Evolutionary conservation across 1,140 invertebrate species (phyloP).

Genomic region (Nylanderia fulva): DNA sequence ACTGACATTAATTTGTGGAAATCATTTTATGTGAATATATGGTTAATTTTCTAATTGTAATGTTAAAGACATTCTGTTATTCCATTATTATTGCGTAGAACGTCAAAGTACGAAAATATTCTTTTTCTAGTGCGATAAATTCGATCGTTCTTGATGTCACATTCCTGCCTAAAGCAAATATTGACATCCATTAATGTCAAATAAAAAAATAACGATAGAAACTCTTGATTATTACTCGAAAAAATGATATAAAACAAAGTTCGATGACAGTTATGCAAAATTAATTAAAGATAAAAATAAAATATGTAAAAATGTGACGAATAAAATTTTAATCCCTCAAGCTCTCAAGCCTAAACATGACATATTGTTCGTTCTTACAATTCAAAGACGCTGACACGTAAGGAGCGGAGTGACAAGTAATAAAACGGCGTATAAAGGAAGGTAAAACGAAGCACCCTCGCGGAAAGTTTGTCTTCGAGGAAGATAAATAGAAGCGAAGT

Average conservation of each 20-base stretch:
- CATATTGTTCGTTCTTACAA: not conserved
- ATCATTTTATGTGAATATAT: not conserved
- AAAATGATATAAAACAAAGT: slow-evolving; percentile 2
- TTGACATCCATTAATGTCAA: slow-evolving; percentile 21
- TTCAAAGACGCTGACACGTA: slow-evolving; percentile 10
- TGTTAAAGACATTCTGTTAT: not conserved
- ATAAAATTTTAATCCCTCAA: not conserved
- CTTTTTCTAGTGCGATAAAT: slow-evolving; percentile 37
- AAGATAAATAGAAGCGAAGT: slow-evolving; percentile 62
- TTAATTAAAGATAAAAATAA: slow-evolving; percentile 17
- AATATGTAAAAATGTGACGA: not conserved
- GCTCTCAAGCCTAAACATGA: not conserved
- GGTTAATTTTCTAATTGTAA: not conserved
- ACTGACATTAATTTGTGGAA: not conserved
- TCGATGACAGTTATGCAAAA: slow-evolving; percentile 1
- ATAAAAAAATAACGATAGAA: slow-evolving; percentile 19
- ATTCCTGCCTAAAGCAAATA: slow-evolving; percentile 38
- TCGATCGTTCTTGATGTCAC: slow-evolving; percentile 35
- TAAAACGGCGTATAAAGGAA: slow-evolving; percentile 3
- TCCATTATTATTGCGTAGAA: slow-evolving; percentile 12
- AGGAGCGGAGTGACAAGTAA: not conserved
- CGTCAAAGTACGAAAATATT: not conserved
- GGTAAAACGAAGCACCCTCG: not conserved
- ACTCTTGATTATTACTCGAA: slow-evolving; percentile 20
- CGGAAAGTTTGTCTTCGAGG: slow-evolving; percentile 47